A percentile compares a stretch with the other conserved stretches of the same genome.
Evolutionary conservation across 2,113 vertebrate genomes (phyloP).

Genomic region (Otocyon megalotis): DNA sequence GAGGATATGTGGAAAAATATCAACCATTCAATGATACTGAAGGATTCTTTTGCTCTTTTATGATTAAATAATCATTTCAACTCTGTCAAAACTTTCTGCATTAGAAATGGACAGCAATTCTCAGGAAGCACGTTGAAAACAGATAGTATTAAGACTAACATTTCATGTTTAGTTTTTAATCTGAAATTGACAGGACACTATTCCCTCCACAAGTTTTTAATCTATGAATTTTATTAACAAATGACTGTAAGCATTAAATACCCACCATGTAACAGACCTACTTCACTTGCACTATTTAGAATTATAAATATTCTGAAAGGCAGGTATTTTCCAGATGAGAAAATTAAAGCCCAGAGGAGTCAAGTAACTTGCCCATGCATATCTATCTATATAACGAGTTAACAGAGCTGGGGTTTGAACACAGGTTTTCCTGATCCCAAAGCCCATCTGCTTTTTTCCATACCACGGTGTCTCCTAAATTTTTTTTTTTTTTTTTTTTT

Average conservation of each 20-base stretch:
- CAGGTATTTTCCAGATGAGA: background rate
- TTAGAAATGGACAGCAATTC: background rate
- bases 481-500: too few species aligned
- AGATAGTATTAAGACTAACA: background rate
- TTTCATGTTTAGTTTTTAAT: conserved; percentile 38
- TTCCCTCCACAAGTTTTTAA: background rate
- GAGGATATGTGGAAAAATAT: background rate
- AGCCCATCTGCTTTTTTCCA: background rate
- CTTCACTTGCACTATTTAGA: background rate
- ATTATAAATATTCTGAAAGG: background rate
- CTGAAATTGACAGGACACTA: background rate
- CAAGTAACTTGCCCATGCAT: background rate
- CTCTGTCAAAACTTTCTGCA: conserved; percentile 36
- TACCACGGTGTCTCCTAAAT: background rate
- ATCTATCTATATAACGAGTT: background rate
- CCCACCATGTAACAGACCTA: background rate
- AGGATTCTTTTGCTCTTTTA: background rate
- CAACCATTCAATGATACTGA: background rate
- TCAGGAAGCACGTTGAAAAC: conserved; percentile 52
- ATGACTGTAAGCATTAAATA: background rate
- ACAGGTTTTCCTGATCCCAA: background rate
- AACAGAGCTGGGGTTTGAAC: background rate
- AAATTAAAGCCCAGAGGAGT: conserved; percentile 56
- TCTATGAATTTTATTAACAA: background rate
- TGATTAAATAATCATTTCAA: background rate